These are phyloP conservation scores for Zaprionus camerounensis DNA, from an alignment of 1,140 invertebrate genomes.

Conservation along the genomic window DNA sequence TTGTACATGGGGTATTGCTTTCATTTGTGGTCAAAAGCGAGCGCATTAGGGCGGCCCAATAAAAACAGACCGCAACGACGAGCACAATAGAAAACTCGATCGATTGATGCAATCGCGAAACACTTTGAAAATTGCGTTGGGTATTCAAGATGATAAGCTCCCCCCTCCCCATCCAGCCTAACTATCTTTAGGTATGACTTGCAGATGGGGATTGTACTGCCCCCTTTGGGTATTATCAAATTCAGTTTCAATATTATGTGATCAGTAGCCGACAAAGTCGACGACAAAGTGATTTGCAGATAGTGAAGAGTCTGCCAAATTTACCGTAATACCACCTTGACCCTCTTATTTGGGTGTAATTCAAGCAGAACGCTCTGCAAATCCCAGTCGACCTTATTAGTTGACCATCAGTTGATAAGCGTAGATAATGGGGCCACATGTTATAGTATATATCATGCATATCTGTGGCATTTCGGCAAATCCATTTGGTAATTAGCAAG, in stretches of 20 bases:
- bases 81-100: slow-evolving; percentile 26
- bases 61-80: slow-evolving; percentile 45
- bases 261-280: not conserved
- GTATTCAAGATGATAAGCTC: slow-evolving; percentile 32
- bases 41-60: slow-evolving; percentile 30
- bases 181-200: slow-evolving; percentile 35
- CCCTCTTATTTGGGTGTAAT: slow-evolving; percentile 13
- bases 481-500: slow-evolving; percentile 42
- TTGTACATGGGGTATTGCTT: slow-evolving; percentile 21
- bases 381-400: slow-evolving; percentile 18
- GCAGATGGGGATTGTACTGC: slow-evolving; percentile 15
- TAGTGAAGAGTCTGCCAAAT: slow-evolving; percentile 28
- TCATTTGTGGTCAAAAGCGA: slow-evolving; percentile 28
- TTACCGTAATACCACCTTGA: slow-evolving; percentile 39
- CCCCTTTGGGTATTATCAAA: not conserved
- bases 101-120: slow-evolving; percentile 46
- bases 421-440: not conserved
- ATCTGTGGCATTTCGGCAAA: slow-evolving; percentile 17
- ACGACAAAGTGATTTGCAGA: slow-evolving; percentile 40
- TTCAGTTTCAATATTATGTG: slow-evolving; percentile 10
- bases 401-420: slow-evolving; percentile 47
- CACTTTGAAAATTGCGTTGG: slow-evolving; percentile 13
- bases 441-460: slow-evolving; percentile 10
- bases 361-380: slow-evolving; percentile 41
- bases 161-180: not conserved